Evolutionary conservation across 2,797 vertebrate genomes (phyloP).

Genomic region (Melopsittacus undulatus): DNA sequence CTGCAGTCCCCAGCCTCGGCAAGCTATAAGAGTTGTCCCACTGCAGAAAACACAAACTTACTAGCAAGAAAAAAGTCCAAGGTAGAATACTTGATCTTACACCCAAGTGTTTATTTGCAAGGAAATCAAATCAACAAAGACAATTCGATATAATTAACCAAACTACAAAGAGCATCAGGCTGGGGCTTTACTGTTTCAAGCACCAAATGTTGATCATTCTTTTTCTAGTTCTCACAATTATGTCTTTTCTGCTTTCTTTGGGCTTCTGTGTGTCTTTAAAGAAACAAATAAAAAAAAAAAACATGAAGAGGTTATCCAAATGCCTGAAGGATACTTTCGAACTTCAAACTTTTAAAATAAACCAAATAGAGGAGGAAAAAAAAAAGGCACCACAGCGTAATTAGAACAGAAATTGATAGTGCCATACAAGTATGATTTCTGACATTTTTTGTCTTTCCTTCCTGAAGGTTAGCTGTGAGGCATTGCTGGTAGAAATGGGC

Average conservation of each 20-base stretch:
- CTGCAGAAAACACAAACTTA: not conserved
- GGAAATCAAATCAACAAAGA: not conserved
- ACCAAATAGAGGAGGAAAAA: no score
- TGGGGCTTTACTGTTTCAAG: not conserved
- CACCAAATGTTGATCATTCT: not conserved
- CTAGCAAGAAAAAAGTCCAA: not conserved
- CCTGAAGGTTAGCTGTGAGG: not conserved
- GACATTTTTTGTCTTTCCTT: not conserved
- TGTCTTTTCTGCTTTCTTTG: not conserved
- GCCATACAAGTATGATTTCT: not conserved
- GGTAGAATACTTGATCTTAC: not conserved
- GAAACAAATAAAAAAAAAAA: not conserved
- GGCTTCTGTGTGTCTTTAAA: not conserved
- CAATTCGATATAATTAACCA: not conserved
- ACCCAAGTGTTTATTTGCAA: not conserved
- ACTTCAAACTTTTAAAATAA: slow-evolving; percentile 49
- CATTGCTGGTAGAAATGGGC: not conserved
- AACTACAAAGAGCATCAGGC: slow-evolving; percentile 5
- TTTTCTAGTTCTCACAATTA: not conserved
- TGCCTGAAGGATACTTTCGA: slow-evolving; percentile 51
- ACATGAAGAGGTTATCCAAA: slow-evolving; percentile 11
- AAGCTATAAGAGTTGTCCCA: not conserved
- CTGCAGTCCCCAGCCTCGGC: not conserved
- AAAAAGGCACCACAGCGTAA: slow-evolving; percentile 50
- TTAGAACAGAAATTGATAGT: slow-evolving; percentile 26